These are phyloP conservation scores for Chaetops frenatus DNA, from an alignment of 2,113 vertebrate species.

Conservation along the genomic window DNA sequence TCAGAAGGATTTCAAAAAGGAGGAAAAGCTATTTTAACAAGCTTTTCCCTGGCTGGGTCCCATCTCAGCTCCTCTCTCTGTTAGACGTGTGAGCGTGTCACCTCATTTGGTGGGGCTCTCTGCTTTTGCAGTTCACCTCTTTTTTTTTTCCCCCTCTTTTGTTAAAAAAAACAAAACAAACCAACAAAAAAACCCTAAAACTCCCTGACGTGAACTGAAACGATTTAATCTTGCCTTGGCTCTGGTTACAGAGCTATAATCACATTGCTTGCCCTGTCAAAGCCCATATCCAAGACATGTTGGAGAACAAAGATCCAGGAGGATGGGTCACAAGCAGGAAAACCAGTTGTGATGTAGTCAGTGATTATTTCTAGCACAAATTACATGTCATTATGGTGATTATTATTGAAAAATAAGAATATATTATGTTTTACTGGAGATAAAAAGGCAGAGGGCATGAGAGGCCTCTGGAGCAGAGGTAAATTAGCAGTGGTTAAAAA, in stretches of 20 bases:
- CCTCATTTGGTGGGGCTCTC: neutral
- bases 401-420: neutral
- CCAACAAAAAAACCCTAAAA: neutral
- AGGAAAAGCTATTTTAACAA: neutral
- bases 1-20: neutral
- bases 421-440: neutral
- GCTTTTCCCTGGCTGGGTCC: neutral
- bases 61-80: neutral
- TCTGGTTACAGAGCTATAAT: conserved; percentile 8
- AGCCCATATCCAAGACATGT: neutral
- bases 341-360: neutral
- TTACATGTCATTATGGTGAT: neutral
- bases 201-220: neutral
- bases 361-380: neutral
- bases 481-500: neutral
- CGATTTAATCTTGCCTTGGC: neutral
- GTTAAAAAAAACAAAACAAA: neutral
- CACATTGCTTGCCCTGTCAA: neutral
- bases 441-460: neutral
- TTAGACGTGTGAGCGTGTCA: neutral
- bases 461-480: neutral
- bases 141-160: neutral
- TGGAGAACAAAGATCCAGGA: neutral
- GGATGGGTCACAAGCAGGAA: neutral
- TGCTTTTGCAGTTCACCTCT: neutral